Conservation (phyloP, 2,797 vertebrate species). For the Sebastiscus tertius region DNA sequence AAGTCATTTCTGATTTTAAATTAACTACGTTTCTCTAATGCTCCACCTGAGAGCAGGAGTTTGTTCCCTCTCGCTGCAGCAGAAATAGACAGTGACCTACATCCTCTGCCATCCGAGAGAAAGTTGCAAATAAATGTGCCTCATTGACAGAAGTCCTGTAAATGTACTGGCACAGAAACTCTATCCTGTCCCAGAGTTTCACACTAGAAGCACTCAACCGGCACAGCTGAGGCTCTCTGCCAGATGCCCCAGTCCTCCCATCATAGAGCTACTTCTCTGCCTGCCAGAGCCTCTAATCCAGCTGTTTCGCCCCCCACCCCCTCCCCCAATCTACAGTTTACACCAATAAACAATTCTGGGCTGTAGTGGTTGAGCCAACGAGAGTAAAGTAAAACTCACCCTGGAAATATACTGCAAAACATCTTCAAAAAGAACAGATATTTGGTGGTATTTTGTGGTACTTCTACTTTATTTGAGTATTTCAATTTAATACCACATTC, state of each 20-base stretch:
- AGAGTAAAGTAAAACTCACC: background rate
- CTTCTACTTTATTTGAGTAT: background rate
- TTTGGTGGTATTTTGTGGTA: background rate
- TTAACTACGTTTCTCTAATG: background rate
- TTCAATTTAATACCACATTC: background rate
- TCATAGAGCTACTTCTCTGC: background rate
- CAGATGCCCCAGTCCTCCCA: constrained; percentile 2
- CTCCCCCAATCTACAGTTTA: background rate
- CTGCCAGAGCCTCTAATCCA: constrained; percentile 31
- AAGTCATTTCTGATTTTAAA: background rate
- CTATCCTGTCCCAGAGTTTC: constrained; percentile 34
- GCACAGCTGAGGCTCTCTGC: constrained; percentile 28
- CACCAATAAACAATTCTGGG: constrained; percentile 9
- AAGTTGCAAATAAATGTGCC: constrained; percentile 63
- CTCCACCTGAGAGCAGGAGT: background rate
- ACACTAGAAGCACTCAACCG: constrained; percentile 29
- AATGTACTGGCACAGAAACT: constrained; percentile 62
- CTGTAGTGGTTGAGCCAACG: background rate
- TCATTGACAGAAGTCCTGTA: constrained; percentile 65
- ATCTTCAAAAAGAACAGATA: background rate
- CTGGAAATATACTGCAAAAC: background rate
- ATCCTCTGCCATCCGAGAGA: constrained; percentile 45
- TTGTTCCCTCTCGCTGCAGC: constrained; percentile 4
- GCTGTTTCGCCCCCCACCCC: background rate
- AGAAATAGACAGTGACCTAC: constrained; percentile 54